phyloP scores from a whole-genome alignment of 2,113 vertebrate genomes.

The Mirza zaza region DNA sequence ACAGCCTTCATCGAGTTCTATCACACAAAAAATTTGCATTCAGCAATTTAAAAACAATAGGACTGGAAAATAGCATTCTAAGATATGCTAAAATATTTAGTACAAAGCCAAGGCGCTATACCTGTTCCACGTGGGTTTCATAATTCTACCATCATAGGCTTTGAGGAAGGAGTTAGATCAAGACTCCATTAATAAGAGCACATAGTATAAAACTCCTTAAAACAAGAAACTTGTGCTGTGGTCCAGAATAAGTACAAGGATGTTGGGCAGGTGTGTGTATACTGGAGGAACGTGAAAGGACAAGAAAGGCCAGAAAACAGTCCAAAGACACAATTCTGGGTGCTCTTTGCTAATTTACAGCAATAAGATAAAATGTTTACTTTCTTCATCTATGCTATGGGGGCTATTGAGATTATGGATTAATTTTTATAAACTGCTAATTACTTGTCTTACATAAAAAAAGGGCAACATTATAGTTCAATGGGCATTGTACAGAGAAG shows the following conservation, averaged over 20 bases:
- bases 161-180: background rate
- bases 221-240: background rate
- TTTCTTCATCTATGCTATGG: background rate
- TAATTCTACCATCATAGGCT: background rate
- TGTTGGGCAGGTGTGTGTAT: background rate
- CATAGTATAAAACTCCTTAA: background rate
- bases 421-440: background rate
- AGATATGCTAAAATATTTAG: background rate
- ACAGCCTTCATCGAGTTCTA: constrained; percentile 69
- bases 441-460: background rate
- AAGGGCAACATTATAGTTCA: background rate
- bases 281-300: background rate
- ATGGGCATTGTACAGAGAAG: background rate
- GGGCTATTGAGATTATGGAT: background rate
- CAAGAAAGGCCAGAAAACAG: background rate
- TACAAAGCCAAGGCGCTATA: background rate
- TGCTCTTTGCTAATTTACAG: background rate
- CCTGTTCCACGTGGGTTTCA: background rate
- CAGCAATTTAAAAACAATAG: constrained; percentile 28
- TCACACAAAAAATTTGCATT: background rate
- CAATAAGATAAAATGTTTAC: background rate
- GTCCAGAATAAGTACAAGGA: background rate
- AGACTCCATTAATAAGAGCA: background rate
- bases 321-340: background rate
- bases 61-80: background rate